phyloP scores from a whole-genome alignment of 92 coral and sea anemone species.

The Nematostella vectensis region DNA sequence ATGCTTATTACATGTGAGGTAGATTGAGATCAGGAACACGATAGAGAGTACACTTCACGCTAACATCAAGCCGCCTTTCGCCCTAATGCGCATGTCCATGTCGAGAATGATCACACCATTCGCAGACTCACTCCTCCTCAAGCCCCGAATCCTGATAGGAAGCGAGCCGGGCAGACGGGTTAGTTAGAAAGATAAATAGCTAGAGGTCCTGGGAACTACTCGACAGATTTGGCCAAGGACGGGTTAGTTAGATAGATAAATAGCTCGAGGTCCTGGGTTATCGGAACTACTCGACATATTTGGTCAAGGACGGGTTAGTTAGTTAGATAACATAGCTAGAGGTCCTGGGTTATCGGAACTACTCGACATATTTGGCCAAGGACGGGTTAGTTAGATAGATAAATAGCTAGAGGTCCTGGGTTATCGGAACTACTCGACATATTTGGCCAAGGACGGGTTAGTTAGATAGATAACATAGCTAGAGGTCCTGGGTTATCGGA shows the following conservation, averaged over 20 bases:
- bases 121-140: constrained; percentile 24
- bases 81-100: constrained; percentile 53
- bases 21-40: constrained; percentile 53
- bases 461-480: constrained; percentile 13
- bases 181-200: not conserved
- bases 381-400: too few relatives aligned
- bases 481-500: not conserved
- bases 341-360: too few relatives aligned
- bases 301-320: too few relatives aligned
- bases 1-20: too few relatives aligned
- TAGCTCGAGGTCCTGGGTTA: too few relatives aligned
- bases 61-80: constrained; percentile 32
- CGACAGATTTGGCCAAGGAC: too few relatives aligned
- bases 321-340: too few relatives aligned
- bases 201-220: not conserved
- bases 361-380: too few relatives aligned
- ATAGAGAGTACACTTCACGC: constrained; percentile 14
- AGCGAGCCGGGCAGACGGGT: constrained; percentile 34
- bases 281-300: too few relatives aligned
- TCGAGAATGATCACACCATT: constrained; percentile 62
- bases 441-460: constrained; percentile 9
- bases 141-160: not conserved
- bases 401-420: too few relatives aligned
- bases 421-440: too few relatives aligned
- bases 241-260: too few relatives aligned